Conservation (phyloP, 2,888 invertebrate species). For the Lasioglossum leucozonium region DNA sequence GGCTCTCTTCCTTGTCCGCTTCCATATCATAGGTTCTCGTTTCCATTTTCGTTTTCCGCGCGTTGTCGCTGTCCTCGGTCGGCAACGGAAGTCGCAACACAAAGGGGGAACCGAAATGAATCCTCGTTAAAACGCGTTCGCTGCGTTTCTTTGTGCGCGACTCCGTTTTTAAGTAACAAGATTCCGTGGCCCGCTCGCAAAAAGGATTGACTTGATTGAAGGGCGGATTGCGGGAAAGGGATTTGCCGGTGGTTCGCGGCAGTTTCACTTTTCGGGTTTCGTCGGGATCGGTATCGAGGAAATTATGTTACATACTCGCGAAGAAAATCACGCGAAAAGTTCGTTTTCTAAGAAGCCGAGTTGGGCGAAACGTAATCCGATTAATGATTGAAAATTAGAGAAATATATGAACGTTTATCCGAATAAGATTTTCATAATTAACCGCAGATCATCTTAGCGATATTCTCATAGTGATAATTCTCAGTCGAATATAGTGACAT, state of each 20-base stretch:
- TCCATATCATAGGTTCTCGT: slow-evolving; percentile 57
- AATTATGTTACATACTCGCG: not conserved
- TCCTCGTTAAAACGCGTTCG: not conserved
- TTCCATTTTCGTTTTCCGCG: slow-evolving; percentile 43
- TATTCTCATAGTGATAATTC: not conserved
- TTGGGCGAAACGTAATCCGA: no score
- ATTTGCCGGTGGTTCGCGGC: not conserved
- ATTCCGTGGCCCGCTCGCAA: not conserved
- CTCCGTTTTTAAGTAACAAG: not conserved
- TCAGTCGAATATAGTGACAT: not conserved
- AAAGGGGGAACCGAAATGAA: not conserved
- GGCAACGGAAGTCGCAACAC: not conserved
- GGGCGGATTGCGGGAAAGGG: not conserved
- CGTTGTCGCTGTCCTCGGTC: not conserved
- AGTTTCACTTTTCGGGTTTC: not conserved
- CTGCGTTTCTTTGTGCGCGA: not conserved
- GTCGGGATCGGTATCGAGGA: not conserved
- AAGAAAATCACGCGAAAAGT: not conserved
- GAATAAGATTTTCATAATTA: not conserved
- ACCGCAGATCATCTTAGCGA: not conserved
- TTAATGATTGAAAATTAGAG: no score
- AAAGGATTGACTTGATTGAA: slow-evolving; percentile 2
- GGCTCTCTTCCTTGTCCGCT: slow-evolving; percentile 55
- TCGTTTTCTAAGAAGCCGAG: no score
- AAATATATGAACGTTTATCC: no score